A percentile compares a stretch with the other conserved stretches of the same genome.
Evolutionary conservation across 2,113 vertebrate species (phyloP).

Genomic region (Bubo bubo): DNA sequence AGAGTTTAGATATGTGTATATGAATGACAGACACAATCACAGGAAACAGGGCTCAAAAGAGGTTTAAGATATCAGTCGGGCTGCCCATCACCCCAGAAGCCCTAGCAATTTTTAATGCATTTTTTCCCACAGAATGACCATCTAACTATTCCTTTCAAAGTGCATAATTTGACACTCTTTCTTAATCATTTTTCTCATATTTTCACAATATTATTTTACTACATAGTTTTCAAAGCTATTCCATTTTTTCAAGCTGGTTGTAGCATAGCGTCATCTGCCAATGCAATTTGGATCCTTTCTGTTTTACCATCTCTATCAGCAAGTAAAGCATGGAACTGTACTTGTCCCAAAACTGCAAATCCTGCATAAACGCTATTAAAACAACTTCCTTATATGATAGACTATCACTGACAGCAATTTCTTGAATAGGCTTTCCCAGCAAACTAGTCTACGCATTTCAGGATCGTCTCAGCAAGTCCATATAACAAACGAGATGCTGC

Average conservation of each 20-base stretch:
- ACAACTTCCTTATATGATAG: background rate
- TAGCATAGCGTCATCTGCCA: background rate
- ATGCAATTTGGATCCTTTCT: background rate
- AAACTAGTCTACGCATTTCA: background rate
- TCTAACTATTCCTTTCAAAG: background rate
- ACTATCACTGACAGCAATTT: background rate
- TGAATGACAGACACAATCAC: background rate
- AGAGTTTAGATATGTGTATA: accelerated
- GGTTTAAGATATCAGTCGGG: background rate
- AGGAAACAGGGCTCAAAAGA: background rate
- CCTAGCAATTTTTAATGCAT: background rate
- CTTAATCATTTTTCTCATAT: background rate
- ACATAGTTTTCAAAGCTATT: background rate
- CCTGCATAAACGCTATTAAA: background rate
- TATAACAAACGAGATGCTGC: background rate
- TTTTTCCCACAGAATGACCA: background rate
- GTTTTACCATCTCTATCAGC: background rate
- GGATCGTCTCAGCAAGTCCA: background rate
- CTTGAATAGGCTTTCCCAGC: background rate
- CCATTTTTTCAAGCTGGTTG: background rate
- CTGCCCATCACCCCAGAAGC: background rate
- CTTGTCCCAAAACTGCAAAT: background rate
- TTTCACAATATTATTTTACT: background rate
- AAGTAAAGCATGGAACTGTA: background rate
- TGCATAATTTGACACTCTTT: background rate